phyloP scores from a whole-genome alignment of 1,140 invertebrate genomes.

The Littorina saxatilis region DNA sequence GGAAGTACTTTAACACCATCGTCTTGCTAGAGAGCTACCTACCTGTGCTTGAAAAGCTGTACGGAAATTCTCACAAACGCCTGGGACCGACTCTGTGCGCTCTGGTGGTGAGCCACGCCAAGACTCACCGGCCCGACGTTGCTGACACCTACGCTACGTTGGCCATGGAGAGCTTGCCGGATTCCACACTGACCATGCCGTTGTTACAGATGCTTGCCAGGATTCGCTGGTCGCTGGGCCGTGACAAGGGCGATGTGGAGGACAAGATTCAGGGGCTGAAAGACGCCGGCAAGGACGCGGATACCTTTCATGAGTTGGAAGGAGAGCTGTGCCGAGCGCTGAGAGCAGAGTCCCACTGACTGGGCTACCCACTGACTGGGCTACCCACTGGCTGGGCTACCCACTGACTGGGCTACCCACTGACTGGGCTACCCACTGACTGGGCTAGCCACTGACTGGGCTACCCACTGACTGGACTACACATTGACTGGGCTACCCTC shows the following conservation, averaged over 20 bases:
- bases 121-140: conserved; percentile 77
- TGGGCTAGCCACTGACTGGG: too few relatives aligned
- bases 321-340: conserved; percentile 22
- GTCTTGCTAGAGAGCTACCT: conserved; percentile 84
- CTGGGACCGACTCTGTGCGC: conserved; percentile 83
- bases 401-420: too few relatives aligned
- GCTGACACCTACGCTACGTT: conserved; percentile 84
- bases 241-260: conserved; percentile 67
- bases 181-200: conserved; percentile 83
- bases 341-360: not conserved
- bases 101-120: conserved; percentile 81
- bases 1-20: conserved; percentile 81
- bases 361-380: too few relatives aligned
- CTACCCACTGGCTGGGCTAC: too few relatives aligned
- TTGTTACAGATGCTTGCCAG: conserved; percentile 82
- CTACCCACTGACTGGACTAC: too few relatives aligned
- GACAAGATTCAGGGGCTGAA: conserved; percentile 82
- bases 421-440: too few relatives aligned
- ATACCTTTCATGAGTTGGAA: conserved; percentile 36
- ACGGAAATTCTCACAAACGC: conserved; percentile 83
- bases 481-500: too few relatives aligned
- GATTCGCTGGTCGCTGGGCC: conserved; percentile 80
- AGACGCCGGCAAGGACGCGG: conserved; percentile 66
- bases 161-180: conserved; percentile 80
- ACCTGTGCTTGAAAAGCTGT: conserved; percentile 85